These are phyloP conservation scores for Saturnia japonica DNA, from an alignment of 2,888 invertebrate species.

Conservation along the genomic window DNA sequence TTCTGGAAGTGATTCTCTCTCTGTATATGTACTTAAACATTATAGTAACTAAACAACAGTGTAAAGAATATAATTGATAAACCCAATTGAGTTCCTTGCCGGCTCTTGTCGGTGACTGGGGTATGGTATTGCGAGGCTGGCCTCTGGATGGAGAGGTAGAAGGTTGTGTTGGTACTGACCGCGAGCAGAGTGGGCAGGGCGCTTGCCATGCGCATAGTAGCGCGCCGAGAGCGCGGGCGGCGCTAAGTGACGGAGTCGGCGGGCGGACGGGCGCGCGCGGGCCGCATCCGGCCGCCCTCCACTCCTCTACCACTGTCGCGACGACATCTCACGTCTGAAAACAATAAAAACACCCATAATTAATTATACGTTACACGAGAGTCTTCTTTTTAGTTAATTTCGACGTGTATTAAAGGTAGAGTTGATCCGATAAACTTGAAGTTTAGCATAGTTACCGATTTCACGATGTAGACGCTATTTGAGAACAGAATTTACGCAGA, in stretches of 20 bases:
- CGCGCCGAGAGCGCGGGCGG: slow-evolving; percentile 66
- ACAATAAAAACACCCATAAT: neutral
- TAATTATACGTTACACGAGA: neutral
- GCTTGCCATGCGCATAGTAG: slow-evolving; percentile 90
- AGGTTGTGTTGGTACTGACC: slow-evolving; percentile 76
- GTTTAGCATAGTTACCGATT: too few relatives aligned
- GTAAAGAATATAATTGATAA: too few relatives aligned
- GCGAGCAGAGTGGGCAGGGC: slow-evolving; percentile 88
- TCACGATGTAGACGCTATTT: too few relatives aligned
- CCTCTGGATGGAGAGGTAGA: neutral
- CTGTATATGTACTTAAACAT: too few relatives aligned
- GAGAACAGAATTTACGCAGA: too few relatives aligned
- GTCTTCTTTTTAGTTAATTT: neutral
- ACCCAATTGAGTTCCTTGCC: too few relatives aligned
- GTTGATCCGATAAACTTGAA: too few relatives aligned
- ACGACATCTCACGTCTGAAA: slow-evolving; percentile 65
- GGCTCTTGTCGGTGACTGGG: neutral
- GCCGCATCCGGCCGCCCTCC: slow-evolving; percentile 78
- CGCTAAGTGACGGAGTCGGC: slow-evolving; percentile 77
- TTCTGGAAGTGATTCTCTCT: too few relatives aligned
- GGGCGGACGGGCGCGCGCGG: slow-evolving; percentile 79
- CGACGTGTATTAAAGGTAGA: too few relatives aligned
- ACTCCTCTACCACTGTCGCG: slow-evolving; percentile 71
- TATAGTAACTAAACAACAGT: too few relatives aligned
- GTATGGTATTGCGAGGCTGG: neutral